phyloP scores from a whole-genome alignment of 2,888 invertebrate genomes.

The Drosophila koepferae region DNA sequence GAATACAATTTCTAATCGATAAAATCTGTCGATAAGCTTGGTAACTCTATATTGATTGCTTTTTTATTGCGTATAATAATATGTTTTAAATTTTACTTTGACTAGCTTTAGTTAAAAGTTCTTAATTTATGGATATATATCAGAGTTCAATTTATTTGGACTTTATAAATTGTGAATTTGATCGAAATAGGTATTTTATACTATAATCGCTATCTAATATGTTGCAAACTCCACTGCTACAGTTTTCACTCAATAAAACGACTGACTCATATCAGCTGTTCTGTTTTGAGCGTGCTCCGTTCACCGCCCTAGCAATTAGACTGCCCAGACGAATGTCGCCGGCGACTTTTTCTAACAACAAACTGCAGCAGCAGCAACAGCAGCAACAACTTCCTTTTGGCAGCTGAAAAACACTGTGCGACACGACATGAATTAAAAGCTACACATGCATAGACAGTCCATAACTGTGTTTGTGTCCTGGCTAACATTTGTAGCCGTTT shows the following conservation, averaged over 20 bases:
- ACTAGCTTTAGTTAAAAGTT: background rate
- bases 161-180: too few relatives aligned
- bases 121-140: too few relatives aligned
- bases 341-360: slow-evolving; percentile 47
- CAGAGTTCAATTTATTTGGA: too few relatives aligned
- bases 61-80: too few relatives aligned
- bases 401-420: slow-evolving; percentile 50
- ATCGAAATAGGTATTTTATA: background rate
- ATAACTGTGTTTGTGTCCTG: slow-evolving; percentile 34
- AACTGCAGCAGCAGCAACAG: background rate
- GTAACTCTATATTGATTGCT: background rate
- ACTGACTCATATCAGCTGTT: slow-evolving; percentile 56
- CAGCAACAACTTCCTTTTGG: slow-evolving; percentile 19
- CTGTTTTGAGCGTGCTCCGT: background rate
- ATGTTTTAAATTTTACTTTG: background rate
- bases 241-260: slow-evolving; percentile 21
- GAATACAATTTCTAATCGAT: background rate
- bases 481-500: slow-evolving; percentile 27
- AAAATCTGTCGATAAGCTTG: background rate
- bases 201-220: background rate
- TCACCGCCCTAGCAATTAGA: slow-evolving; percentile 52
- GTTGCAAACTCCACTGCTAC: background rate
- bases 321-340: slow-evolving; percentile 42
- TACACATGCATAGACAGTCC: slow-evolving; percentile 30
- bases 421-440: slow-evolving; percentile 59